A percentile compares a stretch with the other conserved stretches of the same genome.
phyloP scores from a whole-genome alignment of 2,888 invertebrate species.

The Ormyrus pomaceus region DNA sequence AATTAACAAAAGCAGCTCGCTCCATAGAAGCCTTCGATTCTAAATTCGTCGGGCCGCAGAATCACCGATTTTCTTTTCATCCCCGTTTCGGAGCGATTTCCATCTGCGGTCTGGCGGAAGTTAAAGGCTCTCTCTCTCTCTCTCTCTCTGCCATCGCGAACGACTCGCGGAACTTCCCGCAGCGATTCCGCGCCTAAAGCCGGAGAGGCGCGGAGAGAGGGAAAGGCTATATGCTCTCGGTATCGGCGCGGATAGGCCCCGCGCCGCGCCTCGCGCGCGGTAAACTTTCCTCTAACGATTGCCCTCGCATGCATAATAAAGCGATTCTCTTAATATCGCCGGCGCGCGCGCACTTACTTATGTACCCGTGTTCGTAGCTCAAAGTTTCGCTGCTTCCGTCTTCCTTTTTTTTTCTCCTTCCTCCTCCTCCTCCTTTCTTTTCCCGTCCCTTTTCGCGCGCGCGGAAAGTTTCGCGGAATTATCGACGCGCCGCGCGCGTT shows the following conservation, averaged over 20 bases:
- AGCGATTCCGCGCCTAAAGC: neutral
- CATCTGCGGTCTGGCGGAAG: conserved; percentile 13
- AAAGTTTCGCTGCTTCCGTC: conserved; percentile 9
- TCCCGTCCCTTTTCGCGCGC: conserved; percentile 14
- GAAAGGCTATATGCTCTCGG: neutral
- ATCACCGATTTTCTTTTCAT: conserved; percentile 20
- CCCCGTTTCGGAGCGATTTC: neutral
- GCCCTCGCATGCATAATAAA: conserved; percentile 61
- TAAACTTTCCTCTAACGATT: conserved; percentile 59
- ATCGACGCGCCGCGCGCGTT: too few species aligned
- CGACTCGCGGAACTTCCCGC: conserved; percentile 19
- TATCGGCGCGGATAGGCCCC: conserved; percentile 3
- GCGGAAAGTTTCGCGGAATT: too few species aligned
- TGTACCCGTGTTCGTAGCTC: neutral
- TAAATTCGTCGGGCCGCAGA: too few species aligned
- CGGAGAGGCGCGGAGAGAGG: too few species aligned
- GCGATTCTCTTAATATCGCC: conserved; percentile 45
- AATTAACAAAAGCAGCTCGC: too few species aligned
- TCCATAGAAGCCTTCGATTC: too few species aligned
- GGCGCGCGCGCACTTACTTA: neutral
- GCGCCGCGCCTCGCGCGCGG: neutral
- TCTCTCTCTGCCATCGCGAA: neutral
- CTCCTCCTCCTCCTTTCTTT: neutral
- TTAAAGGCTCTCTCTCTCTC: conserved; percentile 5
- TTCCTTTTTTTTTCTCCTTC: neutral